Evolutionary conservation across 2,888 invertebrate species (phyloP).

Genomic region (Ceratothoa steindachneri): DNA sequence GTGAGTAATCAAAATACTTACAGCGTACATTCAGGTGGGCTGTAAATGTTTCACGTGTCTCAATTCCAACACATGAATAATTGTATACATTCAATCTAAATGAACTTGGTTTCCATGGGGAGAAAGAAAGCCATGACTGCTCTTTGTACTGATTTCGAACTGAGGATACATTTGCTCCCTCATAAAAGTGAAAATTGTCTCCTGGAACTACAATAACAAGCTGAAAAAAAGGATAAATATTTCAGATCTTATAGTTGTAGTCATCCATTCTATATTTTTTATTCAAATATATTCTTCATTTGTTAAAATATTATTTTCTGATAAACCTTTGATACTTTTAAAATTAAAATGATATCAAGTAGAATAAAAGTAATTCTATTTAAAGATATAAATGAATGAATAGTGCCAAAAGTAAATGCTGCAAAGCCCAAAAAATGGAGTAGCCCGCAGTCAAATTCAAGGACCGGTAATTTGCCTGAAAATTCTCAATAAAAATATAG

Average conservation of each 20-base stretch:
- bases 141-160: constrained; percentile 25
- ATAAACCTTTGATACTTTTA: no score
- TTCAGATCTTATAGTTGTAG: neutral
- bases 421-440: no score
- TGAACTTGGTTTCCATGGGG: constrained; percentile 33
- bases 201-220: constrained; percentile 23
- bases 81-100: constrained; percentile 35
- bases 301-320: no score
- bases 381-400: no score
- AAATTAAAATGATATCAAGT: no score
- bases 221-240: constrained; percentile 19
- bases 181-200: constrained; percentile 35
- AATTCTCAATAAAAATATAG: no score
- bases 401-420: no score
- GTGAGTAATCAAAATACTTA: no score
- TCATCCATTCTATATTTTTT: neutral
- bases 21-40: constrained; percentile 26
- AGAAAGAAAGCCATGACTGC: constrained; percentile 39
- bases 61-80: constrained; percentile 42
- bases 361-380: no score
- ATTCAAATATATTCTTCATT: no score
- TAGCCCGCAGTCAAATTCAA: no score
- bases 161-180: constrained; percentile 28
- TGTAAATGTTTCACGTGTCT: constrained; percentile 26
- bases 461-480: no score